Evolutionary conservation across 2,797 vertebrate species (phyloP), one percentile per base, ranked within the genome.

Genomic region (Spheniscus humboldti): DNA sequence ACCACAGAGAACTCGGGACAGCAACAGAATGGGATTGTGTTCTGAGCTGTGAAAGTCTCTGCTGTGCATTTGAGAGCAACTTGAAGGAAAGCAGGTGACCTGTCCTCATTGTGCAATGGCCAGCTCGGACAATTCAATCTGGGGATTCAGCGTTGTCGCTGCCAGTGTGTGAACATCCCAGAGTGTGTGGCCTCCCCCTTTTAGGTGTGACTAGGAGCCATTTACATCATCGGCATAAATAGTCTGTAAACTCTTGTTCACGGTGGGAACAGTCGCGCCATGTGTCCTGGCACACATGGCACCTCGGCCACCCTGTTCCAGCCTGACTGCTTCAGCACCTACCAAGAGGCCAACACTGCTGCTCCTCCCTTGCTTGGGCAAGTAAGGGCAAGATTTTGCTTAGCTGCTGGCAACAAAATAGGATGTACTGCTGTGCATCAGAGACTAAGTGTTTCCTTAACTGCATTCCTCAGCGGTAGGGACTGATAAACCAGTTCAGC

Each of bases 401-500:
- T 82, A 66, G 88, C 59, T 92, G 55, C 31, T 93, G 60, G 81
- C 77, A 89, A 50, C 30, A 23, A 88, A 56, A 62, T 63, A 77
- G 28, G 50, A 73, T 45, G 28, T 50, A 74, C 66, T 56, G 41
- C 33, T 33, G 33, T 92, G 68, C 81, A 79, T 71, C 39, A 90
- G 63, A 91, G 37, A 87, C 31, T 30, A 68, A 90, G 10, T 31
- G 56, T 57, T 86, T 69, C 68, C n/a, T 60, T 87, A 86, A 94
- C 9, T 91, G 85, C 87, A 86, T 90, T 88, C 57, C 85, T 94
- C 87, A 95, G 89, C 60, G 68, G 50, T n/a, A 86, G 72, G 75
- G 45, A 86, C 67, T 77, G 71, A 92, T 95, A 87, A 96, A 94
- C 88, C 66, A 87, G 92, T 95, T 95, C 48, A 89, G 67, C 31